Evolutionary conservation across 1,140 invertebrate genomes (phyloP).

Genomic region (Drosophila serrata): DNA sequence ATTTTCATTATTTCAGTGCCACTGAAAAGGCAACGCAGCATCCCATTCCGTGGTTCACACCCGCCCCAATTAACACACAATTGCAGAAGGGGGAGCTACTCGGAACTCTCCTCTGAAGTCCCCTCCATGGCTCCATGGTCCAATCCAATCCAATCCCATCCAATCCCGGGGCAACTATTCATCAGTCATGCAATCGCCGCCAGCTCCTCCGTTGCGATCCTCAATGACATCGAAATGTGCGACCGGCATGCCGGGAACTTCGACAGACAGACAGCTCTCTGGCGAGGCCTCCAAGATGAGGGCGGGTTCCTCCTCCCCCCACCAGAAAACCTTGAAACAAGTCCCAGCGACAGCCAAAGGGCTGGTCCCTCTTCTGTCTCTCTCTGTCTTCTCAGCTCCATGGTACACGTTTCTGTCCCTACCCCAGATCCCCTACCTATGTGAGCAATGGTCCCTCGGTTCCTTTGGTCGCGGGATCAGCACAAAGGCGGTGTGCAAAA

Average conservation of each 20-base stretch:
- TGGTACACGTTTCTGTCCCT: not conserved
- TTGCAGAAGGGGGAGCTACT: conserved; percentile 27
- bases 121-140: not conserved
- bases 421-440: not conserved
- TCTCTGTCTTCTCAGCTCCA: conserved; percentile 17
- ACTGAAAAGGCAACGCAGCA: conserved; percentile 28
- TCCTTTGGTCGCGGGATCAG: conserved; percentile 65
- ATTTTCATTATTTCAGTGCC: conserved; percentile 55
- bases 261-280: not conserved
- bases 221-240: conserved; percentile 81
- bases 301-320: conserved; percentile 49
- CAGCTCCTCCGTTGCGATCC: conserved; percentile 55
- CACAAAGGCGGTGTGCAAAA: conserved; percentile 74
- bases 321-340: conserved; percentile 59
- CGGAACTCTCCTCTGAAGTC: not conserved
- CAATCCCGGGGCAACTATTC: conserved; percentile 43
- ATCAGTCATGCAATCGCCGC: conserved; percentile 63
- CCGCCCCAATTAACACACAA: conserved; percentile 59
- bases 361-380: conserved; percentile 20
- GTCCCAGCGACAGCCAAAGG: conserved; percentile 42
- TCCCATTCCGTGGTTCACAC: conserved; percentile 43
- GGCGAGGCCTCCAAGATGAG: conserved; percentile 15
- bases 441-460: conserved; percentile 1
- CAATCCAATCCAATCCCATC: conserved; percentile 5
- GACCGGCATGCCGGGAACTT: conserved; percentile 72